These are phyloP conservation scores for Drosophila pandora DNA, from an alignment of 1,140 invertebrate genomes.

Conservation along the genomic window DNA sequence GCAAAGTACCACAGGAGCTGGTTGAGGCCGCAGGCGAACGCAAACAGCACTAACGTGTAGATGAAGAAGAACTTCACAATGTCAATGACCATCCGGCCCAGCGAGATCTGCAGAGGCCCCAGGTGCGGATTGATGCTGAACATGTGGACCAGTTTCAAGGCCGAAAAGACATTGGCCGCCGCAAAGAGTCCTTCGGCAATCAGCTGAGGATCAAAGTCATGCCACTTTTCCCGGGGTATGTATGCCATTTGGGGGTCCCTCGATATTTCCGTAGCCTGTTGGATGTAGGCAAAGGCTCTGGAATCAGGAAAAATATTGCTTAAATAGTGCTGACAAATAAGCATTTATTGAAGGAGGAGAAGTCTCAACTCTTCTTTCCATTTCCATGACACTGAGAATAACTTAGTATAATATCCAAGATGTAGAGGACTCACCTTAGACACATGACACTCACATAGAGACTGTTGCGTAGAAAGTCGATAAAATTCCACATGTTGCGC, in stretches of 20 bases:
- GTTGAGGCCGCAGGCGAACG: slow-evolving; percentile 93
- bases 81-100: slow-evolving; percentile 94
- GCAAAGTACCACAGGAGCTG: slow-evolving; percentile 96
- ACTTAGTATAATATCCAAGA: background rate
- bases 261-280: slow-evolving; percentile 88
- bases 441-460: slow-evolving; percentile 92
- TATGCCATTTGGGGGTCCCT: slow-evolving; percentile 87
- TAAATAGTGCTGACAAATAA: background rate
- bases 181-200: slow-evolving; percentile 97
- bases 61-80: slow-evolving; percentile 95
- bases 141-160: slow-evolving; percentile 94
- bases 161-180: slow-evolving; percentile 94
- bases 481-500: slow-evolving; percentile 97
- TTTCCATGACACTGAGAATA: background rate
- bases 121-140: slow-evolving; percentile 96
- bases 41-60: slow-evolving; percentile 92
- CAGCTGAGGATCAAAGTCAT: slow-evolving; percentile 96
- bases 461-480: slow-evolving; percentile 95
- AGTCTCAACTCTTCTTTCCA: background rate
- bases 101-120: slow-evolving; percentile 93
- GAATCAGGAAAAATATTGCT: background rate
- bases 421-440: slow-evolving; percentile 85
- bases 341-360: too few species aligned
- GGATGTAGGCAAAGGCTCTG: slow-evolving; percentile 89
- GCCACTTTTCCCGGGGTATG: slow-evolving; percentile 93